These are phyloP conservation scores for Rhimphoctona megacephalus DNA, from an alignment of 2,888 invertebrate species.

Conservation along the genomic window DNA sequence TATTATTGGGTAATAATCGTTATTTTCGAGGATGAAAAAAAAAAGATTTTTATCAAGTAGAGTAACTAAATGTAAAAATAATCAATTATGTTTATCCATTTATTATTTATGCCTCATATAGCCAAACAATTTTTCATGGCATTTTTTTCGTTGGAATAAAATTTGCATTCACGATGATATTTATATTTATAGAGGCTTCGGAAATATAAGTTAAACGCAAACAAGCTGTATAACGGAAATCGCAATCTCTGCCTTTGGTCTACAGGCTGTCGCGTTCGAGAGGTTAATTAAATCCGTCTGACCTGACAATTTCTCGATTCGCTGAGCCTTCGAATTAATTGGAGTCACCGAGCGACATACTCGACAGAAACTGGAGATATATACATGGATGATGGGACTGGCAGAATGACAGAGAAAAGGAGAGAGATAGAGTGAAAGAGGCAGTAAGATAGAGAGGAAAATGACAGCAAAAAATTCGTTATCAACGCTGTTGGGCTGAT, in stretches of 20 bases:
- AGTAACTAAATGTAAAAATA: neutral
- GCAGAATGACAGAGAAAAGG: slow-evolving; percentile 1
- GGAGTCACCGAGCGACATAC: slow-evolving; percentile 37
- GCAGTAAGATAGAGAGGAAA: neutral
- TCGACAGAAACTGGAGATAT: slow-evolving; percentile 27
- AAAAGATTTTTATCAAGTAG: neutral
- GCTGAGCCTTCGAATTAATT: slow-evolving; percentile 63
- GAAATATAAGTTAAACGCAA: neutral
- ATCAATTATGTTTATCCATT: neutral
- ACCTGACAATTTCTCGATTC: slow-evolving; percentile 62
- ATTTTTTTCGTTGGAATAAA: neutral
- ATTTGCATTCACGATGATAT: slow-evolving; percentile 4
- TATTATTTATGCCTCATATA: neutral
- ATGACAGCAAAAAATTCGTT: neutral
- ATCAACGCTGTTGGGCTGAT: neutral
- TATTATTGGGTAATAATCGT: neutral
- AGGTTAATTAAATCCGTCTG: slow-evolving; percentile 59
- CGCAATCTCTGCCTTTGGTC: slow-evolving; percentile 17
- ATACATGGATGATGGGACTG: slow-evolving; percentile 5
- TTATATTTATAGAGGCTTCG: slow-evolving; percentile 8
- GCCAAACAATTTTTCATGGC: neutral
- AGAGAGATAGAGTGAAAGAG: neutral
- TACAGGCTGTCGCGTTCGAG: slow-evolving; percentile 11
- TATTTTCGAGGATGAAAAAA: neutral
- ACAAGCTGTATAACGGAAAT: slow-evolving; percentile 22